Evolutionary conservation across 2,888 invertebrate species (phyloP).

Genomic region (Protophormia terraenovae): DNA sequence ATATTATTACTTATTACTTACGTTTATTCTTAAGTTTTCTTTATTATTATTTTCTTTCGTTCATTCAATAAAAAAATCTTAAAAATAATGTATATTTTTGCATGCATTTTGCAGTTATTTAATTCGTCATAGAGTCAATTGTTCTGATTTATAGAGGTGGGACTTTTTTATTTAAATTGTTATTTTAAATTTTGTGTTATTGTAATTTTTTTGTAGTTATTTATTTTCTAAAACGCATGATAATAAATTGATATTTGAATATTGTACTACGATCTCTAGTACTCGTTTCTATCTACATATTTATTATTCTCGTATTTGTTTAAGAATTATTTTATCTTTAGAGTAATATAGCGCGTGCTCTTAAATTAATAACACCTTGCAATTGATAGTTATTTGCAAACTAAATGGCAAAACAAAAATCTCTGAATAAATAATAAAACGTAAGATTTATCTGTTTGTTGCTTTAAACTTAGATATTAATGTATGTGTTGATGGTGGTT

Average conservation of each 20-base stretch:
- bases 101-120: constrained; percentile 44
- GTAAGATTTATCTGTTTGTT: constrained; percentile 15
- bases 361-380: constrained; percentile 54
- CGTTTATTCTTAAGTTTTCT: constrained; percentile 16
- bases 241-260: constrained; percentile 61
- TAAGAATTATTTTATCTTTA: constrained; percentile 21
- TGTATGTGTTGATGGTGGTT: constrained; percentile 5
- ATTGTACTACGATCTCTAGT: constrained; percentile 5
- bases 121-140: constrained; percentile 60
- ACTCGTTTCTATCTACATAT: not conserved
- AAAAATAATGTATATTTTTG: no score
- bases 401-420: constrained; percentile 31
- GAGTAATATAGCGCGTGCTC: constrained; percentile 60
- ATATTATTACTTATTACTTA: constrained; percentile 23
- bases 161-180: constrained; percentile 43
- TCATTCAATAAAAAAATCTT: constrained; percentile 39
- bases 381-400: constrained; percentile 9
- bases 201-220: constrained; percentile 5
- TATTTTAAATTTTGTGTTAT: constrained; percentile 21
- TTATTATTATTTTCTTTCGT: no score
- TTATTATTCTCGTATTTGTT: constrained; percentile 27
- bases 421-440: not conserved
- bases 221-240: constrained; percentile 43
- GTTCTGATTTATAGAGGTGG: constrained; percentile 59
- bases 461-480: not conserved